Percentiles rank a stretch among this genome's conserved stretches.
Evolutionary conservation across 1,140 invertebrate species (phyloP).

Genomic region (Dendrolimus punctatus): DNA sequence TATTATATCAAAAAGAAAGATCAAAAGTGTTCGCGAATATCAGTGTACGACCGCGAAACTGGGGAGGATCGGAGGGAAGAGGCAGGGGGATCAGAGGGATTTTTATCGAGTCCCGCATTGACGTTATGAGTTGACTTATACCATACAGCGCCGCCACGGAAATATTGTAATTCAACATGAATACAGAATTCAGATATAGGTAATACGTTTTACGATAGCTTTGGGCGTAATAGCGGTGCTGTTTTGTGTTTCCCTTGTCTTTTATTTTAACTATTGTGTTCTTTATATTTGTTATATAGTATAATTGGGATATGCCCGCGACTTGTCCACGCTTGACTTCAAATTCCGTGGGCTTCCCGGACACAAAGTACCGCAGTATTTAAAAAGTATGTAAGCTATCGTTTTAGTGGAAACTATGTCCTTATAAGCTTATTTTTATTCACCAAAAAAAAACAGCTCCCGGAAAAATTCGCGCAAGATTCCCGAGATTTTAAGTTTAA

Average conservation of each 20-base stretch:
- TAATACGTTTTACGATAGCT: constrained; percentile 29
- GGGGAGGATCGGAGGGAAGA: constrained; percentile 2
- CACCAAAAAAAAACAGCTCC: too few relatives aligned
- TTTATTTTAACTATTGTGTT: constrained; percentile 7
- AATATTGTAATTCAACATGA: constrained; percentile 49
- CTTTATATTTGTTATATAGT: background rate
- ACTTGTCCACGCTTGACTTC: too few relatives aligned
- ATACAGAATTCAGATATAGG: constrained; percentile 43
- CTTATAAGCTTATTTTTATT: too few relatives aligned
- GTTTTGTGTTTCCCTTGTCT: constrained; percentile 3
- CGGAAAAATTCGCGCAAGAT: too few relatives aligned
- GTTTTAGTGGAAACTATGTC: too few relatives aligned
- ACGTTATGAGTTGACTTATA: constrained; percentile 28
- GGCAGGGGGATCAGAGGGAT: constrained; percentile 24
- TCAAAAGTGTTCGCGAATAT: constrained; percentile 43
- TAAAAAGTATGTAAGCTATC: too few relatives aligned
- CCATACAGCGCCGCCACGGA: constrained; percentile 21
- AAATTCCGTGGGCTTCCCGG: too few relatives aligned
- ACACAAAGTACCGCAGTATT: too few relatives aligned
- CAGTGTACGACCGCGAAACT: constrained; percentile 18
- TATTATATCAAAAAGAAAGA: constrained; percentile 52
- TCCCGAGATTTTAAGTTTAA: too few relatives aligned
- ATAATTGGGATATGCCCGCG: too few relatives aligned
- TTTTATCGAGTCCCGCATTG: constrained; percentile 30
- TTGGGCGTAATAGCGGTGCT: constrained; percentile 7